Percentiles rank a stretch among this genome's conserved stretches.
phyloP scores from a whole-genome alignment of 1,140 invertebrate genomes.

The Polypedilum vanderplanki region DNA sequence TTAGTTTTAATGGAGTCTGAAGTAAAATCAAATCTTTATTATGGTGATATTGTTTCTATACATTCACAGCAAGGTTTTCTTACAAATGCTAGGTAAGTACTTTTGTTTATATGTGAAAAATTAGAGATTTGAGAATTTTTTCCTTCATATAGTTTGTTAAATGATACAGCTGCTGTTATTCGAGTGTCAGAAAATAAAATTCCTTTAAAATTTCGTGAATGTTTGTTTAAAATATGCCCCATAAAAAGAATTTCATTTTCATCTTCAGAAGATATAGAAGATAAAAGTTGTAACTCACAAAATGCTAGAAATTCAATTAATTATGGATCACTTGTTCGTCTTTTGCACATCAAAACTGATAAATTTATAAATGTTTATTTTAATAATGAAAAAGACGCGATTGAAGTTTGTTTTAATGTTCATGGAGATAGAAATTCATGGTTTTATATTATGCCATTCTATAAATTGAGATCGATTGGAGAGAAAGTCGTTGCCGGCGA shows the following conservation, averaged over 20 bases:
- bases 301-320: constrained; percentile 82
- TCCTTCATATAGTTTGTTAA: no score
- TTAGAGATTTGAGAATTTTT: no score
- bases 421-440: constrained; percentile 98
- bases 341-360: constrained; percentile 97
- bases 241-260: constrained; percentile 86
- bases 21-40: constrained; percentile 56
- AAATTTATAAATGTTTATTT: constrained; percentile 98
- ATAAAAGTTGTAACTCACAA: no score
- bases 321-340: constrained; percentile 92
- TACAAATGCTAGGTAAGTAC: constrained; percentile 87
- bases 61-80: constrained; percentile 89
- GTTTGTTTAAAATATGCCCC: constrained; percentile 97
- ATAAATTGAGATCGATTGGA: constrained; percentile 88
- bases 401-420: constrained; percentile 92
- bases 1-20: neutral
- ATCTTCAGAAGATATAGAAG: no score
- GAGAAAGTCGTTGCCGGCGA: constrained; percentile 98
- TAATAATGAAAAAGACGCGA: constrained; percentile 95
- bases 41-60: constrained; percentile 94
- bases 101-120: constrained; percentile 39
- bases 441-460: constrained; percentile 97
- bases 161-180: no score
- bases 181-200: no score
- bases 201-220: constrained; percentile 98